Conservation (phyloP, 2,888 invertebrate species). For the Piscicola geometra region DNA sequence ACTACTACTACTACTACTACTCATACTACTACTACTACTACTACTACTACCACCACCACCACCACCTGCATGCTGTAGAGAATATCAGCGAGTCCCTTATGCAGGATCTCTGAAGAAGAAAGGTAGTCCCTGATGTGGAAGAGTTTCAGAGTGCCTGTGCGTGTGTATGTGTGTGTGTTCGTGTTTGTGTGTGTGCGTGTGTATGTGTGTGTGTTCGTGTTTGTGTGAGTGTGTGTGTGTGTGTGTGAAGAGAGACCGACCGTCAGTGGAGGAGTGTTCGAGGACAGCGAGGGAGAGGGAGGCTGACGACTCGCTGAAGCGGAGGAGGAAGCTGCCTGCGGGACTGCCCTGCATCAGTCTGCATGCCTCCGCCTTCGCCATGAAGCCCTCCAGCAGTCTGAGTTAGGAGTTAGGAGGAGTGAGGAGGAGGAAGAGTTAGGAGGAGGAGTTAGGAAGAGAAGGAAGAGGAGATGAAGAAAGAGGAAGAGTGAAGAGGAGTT, state of each 20-base stretch:
- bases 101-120: neutral
- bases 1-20: too few relatives aligned
- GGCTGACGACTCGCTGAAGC: neutral
- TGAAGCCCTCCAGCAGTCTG: neutral
- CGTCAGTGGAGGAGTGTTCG: neutral
- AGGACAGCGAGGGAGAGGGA: neutral
- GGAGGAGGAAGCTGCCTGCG: neutral
- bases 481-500: too few relatives aligned
- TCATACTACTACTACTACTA: too few relatives aligned
- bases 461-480: too few relatives aligned
- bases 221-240: neutral
- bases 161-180: neutral
- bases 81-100: neutral
- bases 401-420: too few relatives aligned
- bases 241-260: neutral
- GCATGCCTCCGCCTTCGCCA: neutral
- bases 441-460: too few relatives aligned
- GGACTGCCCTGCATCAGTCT: neutral
- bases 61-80: conserved; percentile 4
- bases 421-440: too few relatives aligned
- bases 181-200: too few relatives aligned
- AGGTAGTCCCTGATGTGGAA: conserved; percentile 4
- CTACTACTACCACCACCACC: too few relatives aligned
- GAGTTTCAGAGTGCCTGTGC: neutral
- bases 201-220: too few relatives aligned